These are phyloP conservation scores for Artemia sinica DNA, from an alignment of 2,888 invertebrate species.

Conservation along the genomic window DNA sequence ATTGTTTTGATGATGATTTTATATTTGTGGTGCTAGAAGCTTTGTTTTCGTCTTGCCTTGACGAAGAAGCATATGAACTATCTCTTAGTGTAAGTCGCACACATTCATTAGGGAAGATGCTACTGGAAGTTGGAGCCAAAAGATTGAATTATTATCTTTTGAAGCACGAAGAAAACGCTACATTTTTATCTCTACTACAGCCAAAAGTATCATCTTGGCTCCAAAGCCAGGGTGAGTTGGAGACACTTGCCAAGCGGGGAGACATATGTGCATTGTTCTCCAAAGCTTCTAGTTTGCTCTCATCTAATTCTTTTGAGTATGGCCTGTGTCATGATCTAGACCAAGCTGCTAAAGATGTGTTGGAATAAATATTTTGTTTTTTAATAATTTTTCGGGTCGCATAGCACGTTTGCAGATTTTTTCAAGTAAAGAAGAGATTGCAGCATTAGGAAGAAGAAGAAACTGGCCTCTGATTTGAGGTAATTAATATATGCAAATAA, in stretches of 20 bases:
- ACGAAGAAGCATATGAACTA: not conserved
- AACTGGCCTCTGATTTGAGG: too few relatives aligned
- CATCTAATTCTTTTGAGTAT: not conserved
- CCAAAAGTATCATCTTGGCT: constrained; percentile 4
- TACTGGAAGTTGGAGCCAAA: not conserved
- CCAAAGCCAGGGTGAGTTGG: not conserved
- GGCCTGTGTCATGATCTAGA: not conserved
- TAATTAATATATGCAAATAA: too few relatives aligned
- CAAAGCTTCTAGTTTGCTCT: constrained; percentile 5
- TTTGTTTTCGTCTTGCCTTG: not conserved
- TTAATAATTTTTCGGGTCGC: not conserved
- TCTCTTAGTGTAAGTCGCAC: not conserved
- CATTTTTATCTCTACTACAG: not conserved
- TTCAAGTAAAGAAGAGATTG: not conserved
- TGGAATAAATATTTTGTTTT: not conserved
- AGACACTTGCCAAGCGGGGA: not conserved
- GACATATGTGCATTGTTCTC: not conserved
- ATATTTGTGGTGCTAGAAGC: not conserved
- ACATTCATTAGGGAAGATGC: not conserved
- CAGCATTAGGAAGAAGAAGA: too few relatives aligned
- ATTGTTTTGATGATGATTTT: constrained; percentile 4
- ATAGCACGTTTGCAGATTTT: constrained; percentile 9
- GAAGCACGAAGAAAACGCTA: not conserved
- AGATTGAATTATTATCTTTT: not conserved
- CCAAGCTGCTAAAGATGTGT: not conserved